Evolutionary conservation across 2,113 vertebrate genomes (phyloP).

Genomic region (Ptilonorhynchus violaceus): DNA sequence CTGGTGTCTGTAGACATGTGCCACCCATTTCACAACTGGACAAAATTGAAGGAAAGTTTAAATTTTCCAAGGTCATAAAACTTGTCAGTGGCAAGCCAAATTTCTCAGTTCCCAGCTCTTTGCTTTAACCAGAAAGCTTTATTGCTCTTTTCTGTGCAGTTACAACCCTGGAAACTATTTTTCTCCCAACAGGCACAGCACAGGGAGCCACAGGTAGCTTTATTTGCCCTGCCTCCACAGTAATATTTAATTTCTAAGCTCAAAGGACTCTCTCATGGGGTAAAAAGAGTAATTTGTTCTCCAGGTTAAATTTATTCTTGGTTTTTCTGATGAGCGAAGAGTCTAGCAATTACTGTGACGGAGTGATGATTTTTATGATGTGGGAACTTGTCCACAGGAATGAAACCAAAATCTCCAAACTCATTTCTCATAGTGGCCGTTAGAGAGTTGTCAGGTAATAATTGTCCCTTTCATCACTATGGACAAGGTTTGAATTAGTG

Average conservation of each 20-base stretch:
- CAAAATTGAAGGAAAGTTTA: not conserved
- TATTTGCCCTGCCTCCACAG: not conserved
- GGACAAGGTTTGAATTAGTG: not conserved
- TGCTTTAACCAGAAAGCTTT: not conserved
- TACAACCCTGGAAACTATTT: not conserved
- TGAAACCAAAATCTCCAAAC: not conserved
- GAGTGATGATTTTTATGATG: conserved; percentile 33
- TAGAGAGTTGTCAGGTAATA: not conserved
- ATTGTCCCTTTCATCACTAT: not conserved
- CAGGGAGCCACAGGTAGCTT: not conserved
- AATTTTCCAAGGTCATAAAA: not conserved
- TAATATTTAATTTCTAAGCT: conserved; percentile 4
- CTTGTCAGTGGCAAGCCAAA: not conserved
- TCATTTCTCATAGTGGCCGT: not conserved
- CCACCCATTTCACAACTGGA: not conserved
- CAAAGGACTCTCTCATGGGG: not conserved
- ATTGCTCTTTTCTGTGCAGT: not conserved
- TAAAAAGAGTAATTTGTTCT: conserved; percentile 10
- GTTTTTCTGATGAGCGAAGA: not conserved
- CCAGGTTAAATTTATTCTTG: not conserved
- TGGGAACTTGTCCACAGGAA: conserved; percentile 13
- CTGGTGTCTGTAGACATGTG: not conserved
- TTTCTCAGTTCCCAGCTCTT: not conserved
- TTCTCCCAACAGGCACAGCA: not conserved
- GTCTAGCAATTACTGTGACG: conserved; percentile 23